Base-by-base conservation (phyloP, 1,140 invertebrate genomes). In the Lepeophtheirus salmonis region DNA sequence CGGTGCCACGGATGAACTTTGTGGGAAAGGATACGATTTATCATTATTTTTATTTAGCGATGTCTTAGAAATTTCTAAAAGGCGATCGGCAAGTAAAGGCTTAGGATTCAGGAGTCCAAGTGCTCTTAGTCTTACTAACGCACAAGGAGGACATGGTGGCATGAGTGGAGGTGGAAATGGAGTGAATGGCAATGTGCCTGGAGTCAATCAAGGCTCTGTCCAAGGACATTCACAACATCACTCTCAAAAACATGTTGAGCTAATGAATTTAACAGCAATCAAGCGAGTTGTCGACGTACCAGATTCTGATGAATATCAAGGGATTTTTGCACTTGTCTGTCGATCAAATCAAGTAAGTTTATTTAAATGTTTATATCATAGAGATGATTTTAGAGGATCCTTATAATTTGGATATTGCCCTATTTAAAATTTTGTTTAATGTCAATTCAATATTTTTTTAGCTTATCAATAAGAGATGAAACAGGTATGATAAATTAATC, bases 31-130 rank as follows among this genome's bases (percentile, higher is more conserved):
- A 21, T 86, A 90, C 68, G 80, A 82, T 64, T 74, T 97, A 14
- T 81, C 89, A 30, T 70, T 97, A 24, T 94, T 92, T 70, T 74
- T 97, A 0, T 96, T 96, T 70, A 88, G 86, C 22, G 91, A 97
- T 73, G 84, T 85, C 63, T 77, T 96, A 66, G 89, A 94, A 75
- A 85, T 94, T 67, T 17, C 50, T 12, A 61, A 61, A 24, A 52
- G 24, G 50, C 16, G 25, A 22, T 52, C 52, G 22, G 67, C 68
- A 60, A 64, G 62, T 64, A 65, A 50, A 56, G 50, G 25, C 63
- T 26, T 61, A 30, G 61, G 61, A 10, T 18, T 61, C 23, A 70
- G 68, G 62, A 70, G 67, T 63, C 69, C 70, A 23, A 69, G 56
- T 30, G 63, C 60, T n/a, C 20, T 59, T 14, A 64, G 55, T 62